Evolutionary conservation across 2,113 vertebrate genomes (phyloP), one percentile per base, ranked within the genome.

Genomic region (Suncus etruscus): DNA sequence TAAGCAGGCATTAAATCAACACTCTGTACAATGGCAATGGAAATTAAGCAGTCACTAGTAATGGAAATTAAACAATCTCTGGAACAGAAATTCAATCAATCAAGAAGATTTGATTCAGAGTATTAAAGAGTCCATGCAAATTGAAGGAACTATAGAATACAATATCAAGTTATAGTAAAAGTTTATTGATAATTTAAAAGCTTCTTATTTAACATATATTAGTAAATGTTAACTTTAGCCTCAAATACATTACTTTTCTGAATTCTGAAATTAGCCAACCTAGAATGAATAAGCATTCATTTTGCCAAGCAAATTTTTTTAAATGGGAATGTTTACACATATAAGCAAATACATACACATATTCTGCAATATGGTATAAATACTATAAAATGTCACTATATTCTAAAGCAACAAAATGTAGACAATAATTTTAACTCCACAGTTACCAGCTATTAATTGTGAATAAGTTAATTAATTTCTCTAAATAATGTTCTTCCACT

Each of bases 291-390:
- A 7, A 27, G 31, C 4, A 22, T 87, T 82, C 16, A 85, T 90
- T 58, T 31, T 29, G 54, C 24, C 70, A 84, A 86, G 27, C 31
- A 93, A 73, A 12, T 75, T 84, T 29, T 90, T 80, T 10, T 86
- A 58, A 69, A 48, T 0, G 6, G 48, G 51, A 76, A 75, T 50
- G 18, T 65, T 81, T 11, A 15, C 31, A 68, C 8, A 68, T 68
- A 12, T 73, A 45, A 3, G 15, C 65, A 22, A 1, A 47, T 15
- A 51, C 31, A n/a, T 39, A 51, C 45, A 74, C 0, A 47, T 18
- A 22, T n/a, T 87, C 89, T 69, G 45, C 63, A 83, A 77, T 27
- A 78, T 51, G 29, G 24, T 22, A 87, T 25, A 77, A 45, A 32
- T 82, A 22, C 20, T 29, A 54, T n/a, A 68, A 83, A 80, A 15